Evolutionary conservation across 2,797 vertebrate genomes (phyloP).

Genomic region (Bucorvus abyssinicus): DNA sequence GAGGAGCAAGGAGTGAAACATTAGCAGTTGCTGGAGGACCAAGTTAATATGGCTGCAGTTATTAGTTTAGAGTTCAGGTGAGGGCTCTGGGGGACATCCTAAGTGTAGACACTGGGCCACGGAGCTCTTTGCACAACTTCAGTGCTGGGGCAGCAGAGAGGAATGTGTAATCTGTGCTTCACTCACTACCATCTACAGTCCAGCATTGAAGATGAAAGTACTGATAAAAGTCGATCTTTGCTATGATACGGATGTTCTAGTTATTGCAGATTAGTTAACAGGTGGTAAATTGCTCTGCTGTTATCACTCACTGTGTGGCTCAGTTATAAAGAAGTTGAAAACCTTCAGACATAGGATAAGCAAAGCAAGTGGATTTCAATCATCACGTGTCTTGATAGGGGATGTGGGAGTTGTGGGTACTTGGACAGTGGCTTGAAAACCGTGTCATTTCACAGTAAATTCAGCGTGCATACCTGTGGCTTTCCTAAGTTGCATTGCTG

Average conservation of each 20-base stretch:
- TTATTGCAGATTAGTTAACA: background rate
- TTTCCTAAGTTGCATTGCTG: background rate
- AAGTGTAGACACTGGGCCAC: background rate
- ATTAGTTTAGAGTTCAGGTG: background rate
- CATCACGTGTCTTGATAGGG: background rate
- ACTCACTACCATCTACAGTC: background rate
- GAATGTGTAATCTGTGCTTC: background rate
- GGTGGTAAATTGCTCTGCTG: background rate
- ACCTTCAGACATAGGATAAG: background rate
- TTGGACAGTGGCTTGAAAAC: background rate
- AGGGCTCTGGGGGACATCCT: background rate
- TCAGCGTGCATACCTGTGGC: accelerated
- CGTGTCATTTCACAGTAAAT: background rate
- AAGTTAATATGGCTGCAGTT: background rate
- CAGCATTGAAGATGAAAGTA: background rate
- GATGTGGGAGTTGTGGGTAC: background rate
- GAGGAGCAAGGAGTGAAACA: background rate
- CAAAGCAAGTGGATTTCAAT: background rate
- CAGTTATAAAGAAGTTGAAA: background rate
- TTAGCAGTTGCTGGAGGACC: background rate
- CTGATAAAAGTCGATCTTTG: background rate
- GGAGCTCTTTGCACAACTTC: background rate
- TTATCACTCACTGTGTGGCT: background rate
- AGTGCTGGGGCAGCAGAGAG: background rate
- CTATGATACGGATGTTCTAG: background rate